Base-by-base conservation (phyloP, 2,888 invertebrate genomes). In the Adineta ricciae region DNA sequence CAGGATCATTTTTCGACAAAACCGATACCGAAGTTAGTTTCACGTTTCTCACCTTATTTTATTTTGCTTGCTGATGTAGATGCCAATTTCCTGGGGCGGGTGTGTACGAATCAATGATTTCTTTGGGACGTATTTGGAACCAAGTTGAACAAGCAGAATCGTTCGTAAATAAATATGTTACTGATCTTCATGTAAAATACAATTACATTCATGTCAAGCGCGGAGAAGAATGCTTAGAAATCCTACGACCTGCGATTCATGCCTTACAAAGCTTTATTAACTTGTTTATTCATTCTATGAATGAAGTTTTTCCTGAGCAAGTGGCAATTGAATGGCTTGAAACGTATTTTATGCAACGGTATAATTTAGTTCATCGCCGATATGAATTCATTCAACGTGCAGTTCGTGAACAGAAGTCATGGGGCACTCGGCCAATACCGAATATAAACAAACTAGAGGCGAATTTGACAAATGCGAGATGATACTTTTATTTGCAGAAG, bases 321-420 rank as follows among this genome's bases (percentile, higher is more conserved):
- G 73, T 73, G 24, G 85, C 85, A 19, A 83, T 72, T 32, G 85
- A 85, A 52, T 85, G 85, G 85, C 64, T 85, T 50, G 36, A 72
- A 52, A 83, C 83, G 19, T 85, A 85, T 85, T 85, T 85, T 73
- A 73, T 83, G 16, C 56, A 64, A 72, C 83, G 50, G 14, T 83
- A 83, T 36, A 83, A 85, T 73, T 27, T 46, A 50, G 32, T 85
- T 16, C 54, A 56, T 52, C 38, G 64, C 14, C 83, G 64, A 38
- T 11, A 83, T 24, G 36, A 36, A 19, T 46, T n/a, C 32, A 49
- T 83, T 83, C 46, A 73, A 38, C 83, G 64, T 49, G 83, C 83
- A 41, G 38, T 85, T 27, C 19, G 38, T 38, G 41, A 54, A 32
- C 84, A 84, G 54, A 72, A 64, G 38, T 41, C 21, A 64, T 85